Conservation (phyloP, 2,888 invertebrate species). For the Ephialtes manifestator region DNA sequence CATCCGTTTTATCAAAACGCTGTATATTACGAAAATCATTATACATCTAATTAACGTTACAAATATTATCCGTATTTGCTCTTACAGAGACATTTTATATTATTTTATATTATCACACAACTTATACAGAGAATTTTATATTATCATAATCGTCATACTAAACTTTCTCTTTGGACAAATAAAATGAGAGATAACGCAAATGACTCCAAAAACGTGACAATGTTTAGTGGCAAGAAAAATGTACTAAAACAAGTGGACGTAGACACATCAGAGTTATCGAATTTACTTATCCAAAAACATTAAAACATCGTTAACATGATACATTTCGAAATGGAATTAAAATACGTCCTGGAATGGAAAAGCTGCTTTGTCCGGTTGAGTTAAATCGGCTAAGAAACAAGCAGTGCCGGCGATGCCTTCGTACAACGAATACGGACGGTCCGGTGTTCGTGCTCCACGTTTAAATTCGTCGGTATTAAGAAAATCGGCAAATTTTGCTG, state of each 20-base stretch:
- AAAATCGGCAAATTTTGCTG: slow-evolving; percentile 92
- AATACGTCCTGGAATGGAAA: slow-evolving; percentile 95
- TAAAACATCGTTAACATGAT: background rate
- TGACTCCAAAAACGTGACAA: too few relatives aligned
- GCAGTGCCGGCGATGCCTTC: slow-evolving; percentile 96
- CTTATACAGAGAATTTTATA: too few relatives aligned
- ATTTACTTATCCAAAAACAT: background rate
- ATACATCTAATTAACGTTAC: too few relatives aligned
- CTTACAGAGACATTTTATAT: too few relatives aligned
- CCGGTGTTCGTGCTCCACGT: slow-evolving; percentile 91
- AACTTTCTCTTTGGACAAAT: too few relatives aligned
- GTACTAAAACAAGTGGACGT: background rate
- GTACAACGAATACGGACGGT: slow-evolving; percentile 93
- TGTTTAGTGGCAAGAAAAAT: background rate
- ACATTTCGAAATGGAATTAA: slow-evolving; percentile 44
- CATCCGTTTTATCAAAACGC: too few relatives aligned
- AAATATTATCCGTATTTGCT: too few relatives aligned
- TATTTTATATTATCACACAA: too few relatives aligned
- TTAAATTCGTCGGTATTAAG: slow-evolving; percentile 90
- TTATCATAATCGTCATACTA: too few relatives aligned
- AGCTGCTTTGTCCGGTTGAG: slow-evolving; percentile 90
- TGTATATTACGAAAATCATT: too few relatives aligned
- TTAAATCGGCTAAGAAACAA: slow-evolving; percentile 93
- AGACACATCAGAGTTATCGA: background rate
- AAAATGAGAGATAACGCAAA: too few relatives aligned